A percentile compares a stretch with the other conserved stretches of the same genome.
These are phyloP conservation scores for Eutolmus rufibarbis DNA, from an alignment of 2,888 invertebrate species.

Conservation along the genomic window DNA sequence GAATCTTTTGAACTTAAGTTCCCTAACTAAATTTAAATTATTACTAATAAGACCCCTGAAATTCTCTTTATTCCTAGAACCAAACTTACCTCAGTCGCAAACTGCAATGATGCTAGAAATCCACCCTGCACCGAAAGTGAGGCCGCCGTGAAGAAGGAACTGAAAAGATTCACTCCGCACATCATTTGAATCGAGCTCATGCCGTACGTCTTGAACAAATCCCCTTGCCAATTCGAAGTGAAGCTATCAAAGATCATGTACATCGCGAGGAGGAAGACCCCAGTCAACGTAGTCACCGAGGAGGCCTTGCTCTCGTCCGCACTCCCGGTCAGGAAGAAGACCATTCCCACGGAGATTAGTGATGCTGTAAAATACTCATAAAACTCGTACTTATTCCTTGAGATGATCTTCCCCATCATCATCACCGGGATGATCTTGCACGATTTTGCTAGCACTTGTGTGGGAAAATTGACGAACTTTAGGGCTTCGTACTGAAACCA, in stretches of 20 bases:
- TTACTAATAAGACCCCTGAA: neutral
- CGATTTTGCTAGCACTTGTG: slow-evolving; percentile 96
- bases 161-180: slow-evolving; percentile 95
- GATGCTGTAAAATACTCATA: slow-evolving; percentile 92
- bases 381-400: slow-evolving; percentile 82
- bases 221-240: slow-evolving; percentile 98
- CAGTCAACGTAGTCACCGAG: slow-evolving; percentile 80
- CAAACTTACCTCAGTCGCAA: slow-evolving; percentile 71
- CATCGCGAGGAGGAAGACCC: slow-evolving; percentile 81
- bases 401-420: slow-evolving; percentile 95
- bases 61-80: neutral
- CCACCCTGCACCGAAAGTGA: slow-evolving; percentile 86
- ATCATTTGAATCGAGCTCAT: slow-evolving; percentile 91
- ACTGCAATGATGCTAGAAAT: slow-evolving; percentile 74
- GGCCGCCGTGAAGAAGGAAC: slow-evolving; percentile 84
- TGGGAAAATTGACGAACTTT: slow-evolving; percentile 97
- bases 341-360: slow-evolving; percentile 91
- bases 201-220: slow-evolving; percentile 80
- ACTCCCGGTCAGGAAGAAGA: slow-evolving; percentile 87
- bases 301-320: slow-evolving; percentile 70
- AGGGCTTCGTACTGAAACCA: slow-evolving; percentile 99
- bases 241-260: slow-evolving; percentile 97
- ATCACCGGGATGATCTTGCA: slow-evolving; percentile 98
- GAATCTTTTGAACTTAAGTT: no score
- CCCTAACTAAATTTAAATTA: no score